Evolutionary conservation across 2,888 invertebrate species (phyloP).

Genomic region (Brachynemurus nebulosus): DNA sequence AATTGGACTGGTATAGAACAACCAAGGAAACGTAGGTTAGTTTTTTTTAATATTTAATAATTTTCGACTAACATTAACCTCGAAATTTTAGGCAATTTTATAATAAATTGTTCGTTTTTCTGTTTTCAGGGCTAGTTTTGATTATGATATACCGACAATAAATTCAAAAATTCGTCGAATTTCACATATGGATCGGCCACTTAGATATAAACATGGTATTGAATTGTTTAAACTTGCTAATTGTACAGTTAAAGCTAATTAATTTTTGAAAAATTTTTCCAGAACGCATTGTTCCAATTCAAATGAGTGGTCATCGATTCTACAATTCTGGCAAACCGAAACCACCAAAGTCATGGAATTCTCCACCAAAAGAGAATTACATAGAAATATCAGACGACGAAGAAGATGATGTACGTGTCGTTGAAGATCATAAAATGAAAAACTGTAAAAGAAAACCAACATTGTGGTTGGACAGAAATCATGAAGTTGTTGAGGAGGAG

Average conservation of each 20-base stretch:
- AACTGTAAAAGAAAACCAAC: neutral
- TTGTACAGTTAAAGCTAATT: neutral
- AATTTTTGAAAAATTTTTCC: neutral
- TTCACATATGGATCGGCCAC: neutral
- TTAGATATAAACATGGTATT: too few species aligned
- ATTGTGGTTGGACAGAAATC: neutral
- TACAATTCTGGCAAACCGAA: neutral
- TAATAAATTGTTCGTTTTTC: neutral
- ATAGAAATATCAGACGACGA: slow-evolving; percentile 8
- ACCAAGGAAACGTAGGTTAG: neutral
- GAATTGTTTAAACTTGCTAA: too few species aligned
- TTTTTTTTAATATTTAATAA: too few species aligned
- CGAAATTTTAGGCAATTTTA: too few species aligned
- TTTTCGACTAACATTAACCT: too few species aligned
- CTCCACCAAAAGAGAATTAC: slow-evolving; percentile 2
- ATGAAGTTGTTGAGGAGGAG: neutral
- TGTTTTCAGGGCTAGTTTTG: neutral
- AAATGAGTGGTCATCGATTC: neutral
- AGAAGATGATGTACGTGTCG: slow-evolving; percentile 2
- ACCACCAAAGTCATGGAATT: neutral
- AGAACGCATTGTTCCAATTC: neutral
- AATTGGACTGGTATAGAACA: neutral
- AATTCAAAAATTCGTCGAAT: neutral
- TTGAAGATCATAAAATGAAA: neutral
- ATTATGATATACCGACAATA: neutral